A percentile compares a stretch with the other conserved stretches of the same genome.
These are phyloP conservation scores for Sebastes aleutianus DNA, from an alignment of 2,797 vertebrate species.

Conservation along the genomic window DNA sequence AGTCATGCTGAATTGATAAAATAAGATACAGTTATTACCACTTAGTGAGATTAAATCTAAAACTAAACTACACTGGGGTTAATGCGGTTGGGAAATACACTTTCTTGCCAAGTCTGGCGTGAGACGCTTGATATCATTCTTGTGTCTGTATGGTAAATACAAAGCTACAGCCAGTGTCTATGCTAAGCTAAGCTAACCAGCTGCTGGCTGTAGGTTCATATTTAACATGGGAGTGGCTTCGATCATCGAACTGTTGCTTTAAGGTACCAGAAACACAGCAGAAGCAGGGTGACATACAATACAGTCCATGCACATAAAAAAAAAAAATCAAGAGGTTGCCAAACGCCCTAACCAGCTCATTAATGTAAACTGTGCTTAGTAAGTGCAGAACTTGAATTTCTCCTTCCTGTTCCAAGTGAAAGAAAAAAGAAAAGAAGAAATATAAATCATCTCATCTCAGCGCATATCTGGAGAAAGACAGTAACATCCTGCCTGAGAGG, in stretches of 20 bases:
- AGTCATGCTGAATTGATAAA: neutral
- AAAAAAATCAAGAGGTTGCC: neutral
- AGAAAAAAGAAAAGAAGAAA: neutral
- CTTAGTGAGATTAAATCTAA: neutral
- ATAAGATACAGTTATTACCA: neutral
- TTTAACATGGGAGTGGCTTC: neutral
- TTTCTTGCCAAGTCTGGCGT: too few species aligned
- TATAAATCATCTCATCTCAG: conserved; percentile 7
- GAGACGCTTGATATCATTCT: neutral
- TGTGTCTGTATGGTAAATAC: too few species aligned
- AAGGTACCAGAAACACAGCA: neutral
- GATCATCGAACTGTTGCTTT: neutral
- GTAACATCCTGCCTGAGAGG: conserved; percentile 26
- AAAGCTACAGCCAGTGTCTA: neutral
- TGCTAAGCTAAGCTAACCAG: neutral
- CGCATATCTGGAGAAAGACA: conserved; percentile 17
- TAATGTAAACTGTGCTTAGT: conserved; percentile 1
- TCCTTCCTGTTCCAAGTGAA: conserved; percentile 7
- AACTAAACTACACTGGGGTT: neutral
- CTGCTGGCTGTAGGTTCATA: neutral
- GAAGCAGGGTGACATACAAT: neutral
- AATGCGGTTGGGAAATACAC: too few species aligned
- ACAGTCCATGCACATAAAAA: neutral
- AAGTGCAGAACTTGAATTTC: conserved; percentile 4
- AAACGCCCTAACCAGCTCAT: neutral